Evolutionary conservation across 1,140 invertebrate species (phyloP).

Genomic region (Dermatophagoides farinae): DNA sequence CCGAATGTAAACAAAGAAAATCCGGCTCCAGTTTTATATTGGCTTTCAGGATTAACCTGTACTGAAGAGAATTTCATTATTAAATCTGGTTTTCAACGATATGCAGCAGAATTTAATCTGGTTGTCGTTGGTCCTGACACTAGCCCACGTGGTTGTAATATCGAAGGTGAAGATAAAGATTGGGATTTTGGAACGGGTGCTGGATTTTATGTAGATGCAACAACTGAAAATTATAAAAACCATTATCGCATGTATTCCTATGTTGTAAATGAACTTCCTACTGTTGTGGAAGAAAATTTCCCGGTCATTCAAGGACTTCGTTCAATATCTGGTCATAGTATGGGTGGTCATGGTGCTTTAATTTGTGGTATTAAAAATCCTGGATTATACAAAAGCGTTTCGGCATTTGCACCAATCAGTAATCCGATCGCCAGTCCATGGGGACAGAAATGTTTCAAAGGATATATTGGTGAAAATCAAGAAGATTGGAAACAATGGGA

Average conservation of each 20-base stretch:
- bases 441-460: constrained; percentile 68
- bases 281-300: constrained; percentile 18
- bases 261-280: constrained; percentile 50
- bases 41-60: constrained; percentile 80
- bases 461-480: constrained; percentile 52
- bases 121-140: constrained; percentile 84
- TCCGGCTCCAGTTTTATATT: constrained; percentile 62
- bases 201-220: constrained; percentile 88
- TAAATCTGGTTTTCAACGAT: constrained; percentile 77
- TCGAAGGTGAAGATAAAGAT: constrained; percentile 46
- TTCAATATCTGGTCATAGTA: constrained; percentile 35
- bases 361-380: constrained; percentile 80
- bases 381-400: constrained; percentile 64
- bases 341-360: constrained; percentile 92
- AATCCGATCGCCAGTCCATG: constrained; percentile 65
- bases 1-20: constrained; percentile 41
- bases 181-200: constrained; percentile 90
- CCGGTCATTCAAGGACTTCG: constrained; percentile 1
- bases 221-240: constrained; percentile 66
- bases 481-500: constrained; percentile 66
- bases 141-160: constrained; percentile 64
- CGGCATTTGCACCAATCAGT: constrained; percentile 88
- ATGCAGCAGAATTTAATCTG: constrained; percentile 55
- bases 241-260: constrained; percentile 95
- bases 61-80: constrained; percentile 89